Evolutionary conservation across 2,113 vertebrate genomes (phyloP), one percentile per base, ranked within the genome.

Genomic region (Lepus americanus): DNA sequence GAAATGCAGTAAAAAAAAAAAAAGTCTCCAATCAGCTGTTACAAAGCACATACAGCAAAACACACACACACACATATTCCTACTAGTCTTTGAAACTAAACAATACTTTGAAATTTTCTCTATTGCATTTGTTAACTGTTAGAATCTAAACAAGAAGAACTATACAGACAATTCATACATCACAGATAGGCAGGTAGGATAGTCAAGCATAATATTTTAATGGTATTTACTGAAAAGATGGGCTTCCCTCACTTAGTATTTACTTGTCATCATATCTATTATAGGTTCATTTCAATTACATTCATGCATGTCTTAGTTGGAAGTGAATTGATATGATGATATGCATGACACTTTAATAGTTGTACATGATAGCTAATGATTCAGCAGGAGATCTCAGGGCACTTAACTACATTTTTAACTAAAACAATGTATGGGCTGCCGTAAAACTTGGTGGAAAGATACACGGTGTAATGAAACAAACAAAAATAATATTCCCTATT

Each of bases 11-110:
- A 0, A 80, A 44, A 91, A 59, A 3, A 59, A 82, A 94, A 64
- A 66, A 86, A 82, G 95, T 66, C 76, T 96, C 53, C 95, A 98
- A 97, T 98, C 94, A 97, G 76, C 70, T 92, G 31, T 83, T 96
- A 31, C 61, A 96, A 95, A 95, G 27, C 59, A 97, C 82, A 97
- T 79, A 77, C 16, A 89, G 81, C 83, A 92, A 96, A 94, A 72
- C 97, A 59, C 55, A 59, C 55, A 59, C 19, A 59, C 55, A 17
- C 6, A 59, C 55, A 59, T 59, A 59, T 5, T 14, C 55, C 64
- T 69, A 51, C 14, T 84, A 93, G 55, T 31, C 69, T 67, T 0
- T 4, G 77, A 97, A 55, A 89, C 61, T 90, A 64, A 87, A 90
- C 59, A 97, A 92, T 8, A 72, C 64, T 44, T 16, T 88, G 9